Evolutionary conservation across 2,797 vertebrate genomes (phyloP), one percentile per base, ranked within the genome.

Genomic region (Anomalospiza imberbis): DNA sequence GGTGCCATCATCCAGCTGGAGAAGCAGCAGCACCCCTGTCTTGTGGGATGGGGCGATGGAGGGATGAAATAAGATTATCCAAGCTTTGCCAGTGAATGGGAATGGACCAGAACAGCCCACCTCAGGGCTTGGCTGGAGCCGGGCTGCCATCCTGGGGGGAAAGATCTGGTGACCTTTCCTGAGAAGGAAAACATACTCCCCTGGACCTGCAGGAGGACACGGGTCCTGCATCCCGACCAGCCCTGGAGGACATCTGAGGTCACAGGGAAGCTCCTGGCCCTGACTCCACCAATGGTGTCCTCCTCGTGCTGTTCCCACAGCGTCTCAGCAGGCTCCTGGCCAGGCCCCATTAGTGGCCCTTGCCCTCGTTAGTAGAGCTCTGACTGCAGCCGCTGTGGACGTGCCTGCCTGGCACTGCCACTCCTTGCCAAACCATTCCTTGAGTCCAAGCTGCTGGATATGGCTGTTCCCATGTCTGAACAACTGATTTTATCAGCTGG

Each of bases 141-240:
- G 34, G 28, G 44, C 42, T 75, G 29, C 2, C 8, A 32, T 21
- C 61, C 21, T 28, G 21, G 34, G 47, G 25, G n/a, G 9, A 17
- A 45, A 45, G 45, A 6, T 44, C 50, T 22, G 32, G 20, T 40
- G 51, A 51, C 34, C 57, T 47, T 47, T 40, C 29, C 51, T 34
- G 73, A 32, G 58, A 32, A n/a, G 47, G 40, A 44, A 55, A 55
- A 67, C 0, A 0, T 1, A 1, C 4, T 73, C 16, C 28, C 25
- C n/a, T 38, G 47, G 42, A 72, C 21, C 57, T 29, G 9, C 7
- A 13, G 67, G 20, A 63, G 32, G 54, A 55, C 50, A 22, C 0
- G 0, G 22, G 1, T 44, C 55, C 63, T 18, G 44, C 70, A 54
- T 25, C 62, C 48, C 68, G 53, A 5, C 6, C 47, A 38, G 54